A percentile compares a stretch with the other conserved stretches of the same genome.
Evolutionary conservation across 2,113 vertebrate genomes (phyloP).

Genomic region (Tricholaema leucomelas): DNA sequence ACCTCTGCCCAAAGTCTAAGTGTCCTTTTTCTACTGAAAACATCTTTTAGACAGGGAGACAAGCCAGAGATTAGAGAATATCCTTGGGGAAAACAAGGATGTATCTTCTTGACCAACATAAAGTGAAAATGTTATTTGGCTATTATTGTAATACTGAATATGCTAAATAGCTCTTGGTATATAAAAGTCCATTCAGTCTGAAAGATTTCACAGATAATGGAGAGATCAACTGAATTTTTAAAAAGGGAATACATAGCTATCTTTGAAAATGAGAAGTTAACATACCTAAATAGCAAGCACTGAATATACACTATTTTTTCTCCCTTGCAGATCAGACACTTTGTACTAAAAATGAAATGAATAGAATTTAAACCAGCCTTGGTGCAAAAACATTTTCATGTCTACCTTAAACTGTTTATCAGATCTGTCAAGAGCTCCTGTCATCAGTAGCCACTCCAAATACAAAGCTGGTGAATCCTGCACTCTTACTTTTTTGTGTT

Average conservation of each 20-base stretch:
- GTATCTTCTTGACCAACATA: neutral
- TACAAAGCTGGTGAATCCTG: neutral
- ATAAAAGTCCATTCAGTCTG: slow-evolving; percentile 2
- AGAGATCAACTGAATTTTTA: neutral
- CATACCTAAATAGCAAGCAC: neutral
- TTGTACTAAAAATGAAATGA: neutral
- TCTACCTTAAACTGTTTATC: neutral
- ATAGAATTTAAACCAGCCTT: neutral
- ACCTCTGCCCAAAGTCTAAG: neutral
- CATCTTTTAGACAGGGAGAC: neutral
- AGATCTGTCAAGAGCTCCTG: neutral
- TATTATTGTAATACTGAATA: neutral
- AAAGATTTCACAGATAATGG: slow-evolving; percentile 13
- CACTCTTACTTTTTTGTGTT: too few relatives aligned
- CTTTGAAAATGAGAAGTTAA: neutral
- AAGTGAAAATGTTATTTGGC: slow-evolving; percentile 46
- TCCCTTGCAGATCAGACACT: neutral
- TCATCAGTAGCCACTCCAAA: neutral
- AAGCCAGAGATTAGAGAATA: neutral
- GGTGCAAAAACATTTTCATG: neutral
- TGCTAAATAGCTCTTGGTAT: neutral
- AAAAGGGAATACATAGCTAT: neutral
- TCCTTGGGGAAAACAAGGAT: neutral
- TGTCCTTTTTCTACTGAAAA: neutral
- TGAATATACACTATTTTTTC: fast-evolving